Conservation (phyloP, 2,797 vertebrate genomes). For the Numenius phaeopus region DNA sequence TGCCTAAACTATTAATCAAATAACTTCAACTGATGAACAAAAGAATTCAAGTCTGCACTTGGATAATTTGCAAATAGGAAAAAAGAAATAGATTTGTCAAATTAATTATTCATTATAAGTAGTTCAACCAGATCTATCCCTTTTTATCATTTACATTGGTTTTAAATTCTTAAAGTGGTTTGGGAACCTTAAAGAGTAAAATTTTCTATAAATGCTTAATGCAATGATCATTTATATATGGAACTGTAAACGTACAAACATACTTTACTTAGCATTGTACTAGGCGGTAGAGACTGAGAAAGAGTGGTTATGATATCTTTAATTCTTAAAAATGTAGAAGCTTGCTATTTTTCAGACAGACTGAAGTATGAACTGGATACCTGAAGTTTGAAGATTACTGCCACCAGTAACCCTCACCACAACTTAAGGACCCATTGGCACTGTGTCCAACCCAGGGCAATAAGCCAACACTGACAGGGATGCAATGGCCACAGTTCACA, state of each 20-base stretch:
- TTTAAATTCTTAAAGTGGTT: constrained; percentile 69
- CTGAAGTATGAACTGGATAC: not conserved
- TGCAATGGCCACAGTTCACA: not conserved
- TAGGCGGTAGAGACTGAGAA: not conserved
- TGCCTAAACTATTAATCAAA: constrained; percentile 46
- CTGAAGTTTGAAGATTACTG: not conserved
- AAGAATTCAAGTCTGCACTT: constrained; percentile 32
- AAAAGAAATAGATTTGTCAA: constrained; percentile 70
- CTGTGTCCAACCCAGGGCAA: not conserved
- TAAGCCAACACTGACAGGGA: not conserved
- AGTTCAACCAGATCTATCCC: constrained; percentile 36
- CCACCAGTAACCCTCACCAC: not conserved
- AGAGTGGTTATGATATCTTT: not conserved
- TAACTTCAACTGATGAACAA: constrained; percentile 34
- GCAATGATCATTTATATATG: constrained; percentile 51
- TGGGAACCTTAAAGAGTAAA: constrained; percentile 55
- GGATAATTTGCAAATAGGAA: constrained; percentile 65
- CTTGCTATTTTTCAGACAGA: not conserved
- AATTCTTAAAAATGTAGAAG: not conserved
- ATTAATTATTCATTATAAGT: constrained; percentile 64
- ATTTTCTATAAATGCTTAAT: constrained; percentile 57
- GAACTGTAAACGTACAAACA: constrained; percentile 31
- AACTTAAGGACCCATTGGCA: not conserved
- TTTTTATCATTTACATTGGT: constrained; percentile 64
- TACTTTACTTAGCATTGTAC: not conserved